Evolutionary conservation across 2,888 invertebrate genomes (phyloP), one percentile per base, ranked within the genome.

Genomic region (Lochmaea capreae): DNA sequence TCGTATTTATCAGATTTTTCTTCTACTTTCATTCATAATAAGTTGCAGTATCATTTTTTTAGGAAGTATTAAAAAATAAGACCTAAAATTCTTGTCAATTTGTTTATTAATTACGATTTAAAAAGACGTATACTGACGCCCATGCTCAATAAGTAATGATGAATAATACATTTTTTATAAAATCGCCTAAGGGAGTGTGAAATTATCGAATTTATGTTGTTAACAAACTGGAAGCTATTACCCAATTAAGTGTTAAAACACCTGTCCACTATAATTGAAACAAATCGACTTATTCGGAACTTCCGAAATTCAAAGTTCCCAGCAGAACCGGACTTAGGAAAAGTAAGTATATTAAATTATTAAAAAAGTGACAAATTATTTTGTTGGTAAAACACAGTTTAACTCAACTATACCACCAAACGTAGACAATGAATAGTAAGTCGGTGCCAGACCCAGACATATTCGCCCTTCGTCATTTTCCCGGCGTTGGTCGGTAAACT

Each of bases 201-300:
- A 39, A 61, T 61, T 61, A 39, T 6, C 39, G 39, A 61, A 39
- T 61, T 33, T 26, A 39, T 26, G 8, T 61, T 61, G 39, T 39
- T 61, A 61, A 59, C 59, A 59, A 61, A 10, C 33, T 61, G 33
- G 18, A 16, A 61, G 61, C 61, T 61, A 61, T 26, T 61, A 61
- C n/a, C 39, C 39, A 39, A 61, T 39, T 61, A 61, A 61, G 33
- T 39, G 61, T 61, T 61, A 61, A 61, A 39, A 61, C 14, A 33
- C 33, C 39, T 33, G 3, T 39, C 6, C 16, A n/a, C 26, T 33
- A 59, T 61, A 61, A 61, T 39, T 61, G 33, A 39, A 33, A 61
- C 39, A 61, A 39, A 61, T 61, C 39, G n/a, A 33, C 12, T 61
- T n/a, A 57, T 11, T 57, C 18, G 14, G 26, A 14, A 61, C 61